A percentile compares a stretch with the other conserved stretches of the same genome.
phyloP scores from a whole-genome alignment of 2,797 vertebrate genomes.

The Syngnathus rostellatus region DNA sequence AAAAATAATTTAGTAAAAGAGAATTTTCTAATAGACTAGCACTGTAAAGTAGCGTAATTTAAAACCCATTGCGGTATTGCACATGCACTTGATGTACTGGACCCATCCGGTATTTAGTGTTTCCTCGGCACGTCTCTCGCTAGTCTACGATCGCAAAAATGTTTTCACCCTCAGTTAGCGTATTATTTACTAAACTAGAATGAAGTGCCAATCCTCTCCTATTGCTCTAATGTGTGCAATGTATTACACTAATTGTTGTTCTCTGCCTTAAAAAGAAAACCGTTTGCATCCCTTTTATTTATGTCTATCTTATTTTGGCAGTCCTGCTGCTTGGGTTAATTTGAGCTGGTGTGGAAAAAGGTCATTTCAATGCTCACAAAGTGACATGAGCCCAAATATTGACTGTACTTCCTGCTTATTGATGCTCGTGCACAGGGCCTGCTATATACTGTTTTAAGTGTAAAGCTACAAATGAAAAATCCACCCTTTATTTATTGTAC shows the following conservation, averaged over 20 bases:
- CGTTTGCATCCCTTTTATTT: constrained; percentile 16
- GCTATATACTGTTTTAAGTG: constrained; percentile 27
- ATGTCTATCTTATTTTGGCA: constrained; percentile 21
- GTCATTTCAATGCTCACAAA: constrained; percentile 16
- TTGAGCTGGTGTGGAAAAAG: constrained; percentile 25
- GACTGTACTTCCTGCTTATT: constrained; percentile 54
- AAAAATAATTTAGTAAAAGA: constrained; percentile 19
- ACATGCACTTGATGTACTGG: constrained; percentile 31
- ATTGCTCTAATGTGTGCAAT: constrained; percentile 28
- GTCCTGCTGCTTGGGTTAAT: constrained; percentile 50
- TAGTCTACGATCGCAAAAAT: constrained; percentile 30
- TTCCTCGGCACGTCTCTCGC: constrained; percentile 6
- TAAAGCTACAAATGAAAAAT: constrained; percentile 32
- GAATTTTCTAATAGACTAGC: constrained; percentile 33
- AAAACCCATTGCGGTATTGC: constrained; percentile 46
- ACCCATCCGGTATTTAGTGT: constrained; percentile 8
- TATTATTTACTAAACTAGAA: constrained; percentile 30
- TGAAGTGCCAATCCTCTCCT: not conserved
- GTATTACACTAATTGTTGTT: constrained; percentile 14
- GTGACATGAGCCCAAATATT: constrained; percentile 25
- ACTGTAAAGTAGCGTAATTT: constrained; percentile 28
- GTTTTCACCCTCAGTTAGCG: constrained; percentile 15
- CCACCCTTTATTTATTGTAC: constrained; percentile 66
- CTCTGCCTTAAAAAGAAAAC: constrained; percentile 18
- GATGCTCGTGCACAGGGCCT: constrained; percentile 35